phyloP scores from a whole-genome alignment of 2,888 invertebrate genomes.

The Cloeon dipterum region DNA sequence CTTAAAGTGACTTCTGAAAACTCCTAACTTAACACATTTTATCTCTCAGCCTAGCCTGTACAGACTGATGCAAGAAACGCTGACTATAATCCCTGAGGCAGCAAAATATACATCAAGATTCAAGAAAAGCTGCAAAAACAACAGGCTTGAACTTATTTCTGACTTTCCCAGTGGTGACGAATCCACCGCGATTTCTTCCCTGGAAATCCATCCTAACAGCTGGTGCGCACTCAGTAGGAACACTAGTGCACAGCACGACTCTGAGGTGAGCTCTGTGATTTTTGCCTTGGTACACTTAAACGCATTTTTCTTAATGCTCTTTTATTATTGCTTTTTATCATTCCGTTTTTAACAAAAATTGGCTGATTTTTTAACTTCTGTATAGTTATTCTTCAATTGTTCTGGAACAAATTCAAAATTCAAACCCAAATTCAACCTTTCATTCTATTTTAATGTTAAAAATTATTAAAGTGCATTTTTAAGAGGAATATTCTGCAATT shows the following conservation, averaged over 20 bases:
- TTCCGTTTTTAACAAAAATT: no score
- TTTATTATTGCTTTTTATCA: no score
- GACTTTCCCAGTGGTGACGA: slow-evolving; percentile 74
- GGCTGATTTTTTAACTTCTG: no score
- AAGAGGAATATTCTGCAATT: no score
- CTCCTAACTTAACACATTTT: neutral
- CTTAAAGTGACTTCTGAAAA: neutral
- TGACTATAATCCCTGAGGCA: slow-evolving; percentile 57
- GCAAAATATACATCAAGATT: slow-evolving; percentile 66
- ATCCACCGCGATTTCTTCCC: slow-evolving; percentile 73
- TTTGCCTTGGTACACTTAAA: neutral
- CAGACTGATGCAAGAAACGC: slow-evolving; percentile 67
- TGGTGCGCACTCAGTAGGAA: slow-evolving; percentile 77
- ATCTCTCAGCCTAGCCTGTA: slow-evolving; percentile 61
- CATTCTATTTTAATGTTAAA: no score
- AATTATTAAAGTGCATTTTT: no score
- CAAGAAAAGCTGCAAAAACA: slow-evolving; percentile 41
- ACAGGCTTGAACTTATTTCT: slow-evolving; percentile 71
- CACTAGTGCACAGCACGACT: slow-evolving; percentile 60
- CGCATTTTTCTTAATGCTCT: neutral
- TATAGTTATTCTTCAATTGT: no score
- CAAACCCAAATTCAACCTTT: no score
- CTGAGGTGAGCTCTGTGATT: slow-evolving; percentile 37
- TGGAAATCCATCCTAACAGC: slow-evolving; percentile 75
- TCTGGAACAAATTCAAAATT: no score